phyloP scores from a whole-genome alignment of 2,888 invertebrate species.

The Polylopha cassiicola region DNA sequence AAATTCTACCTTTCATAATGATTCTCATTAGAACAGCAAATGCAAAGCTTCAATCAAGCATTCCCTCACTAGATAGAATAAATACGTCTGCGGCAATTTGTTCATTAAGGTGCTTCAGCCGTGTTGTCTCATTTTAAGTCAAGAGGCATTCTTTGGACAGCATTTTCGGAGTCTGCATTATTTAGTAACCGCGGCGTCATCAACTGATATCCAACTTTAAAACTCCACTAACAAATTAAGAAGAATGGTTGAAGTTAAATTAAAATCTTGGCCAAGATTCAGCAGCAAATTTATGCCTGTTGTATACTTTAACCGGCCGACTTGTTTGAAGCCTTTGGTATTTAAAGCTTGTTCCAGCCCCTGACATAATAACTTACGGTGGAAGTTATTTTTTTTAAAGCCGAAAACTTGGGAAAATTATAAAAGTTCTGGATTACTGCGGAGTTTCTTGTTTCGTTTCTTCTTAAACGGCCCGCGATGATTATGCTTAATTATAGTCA shows the following conservation, averaged over 20 bases:
- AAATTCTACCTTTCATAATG: too few species aligned
- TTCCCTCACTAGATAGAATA: too few species aligned
- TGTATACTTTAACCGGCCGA: conserved; percentile 37
- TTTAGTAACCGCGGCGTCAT: conserved; percentile 11
- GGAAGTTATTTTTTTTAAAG: conserved; percentile 25
- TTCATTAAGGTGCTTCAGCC: too few species aligned
- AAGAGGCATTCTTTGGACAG: too few species aligned
- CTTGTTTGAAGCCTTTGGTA: conserved; percentile 25
- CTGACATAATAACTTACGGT: conserved; percentile 23
- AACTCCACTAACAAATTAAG: conserved; percentile 68
- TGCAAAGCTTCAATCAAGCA: too few species aligned
- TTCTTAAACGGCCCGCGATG: conserved; percentile 25
- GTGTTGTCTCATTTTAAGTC: too few species aligned
- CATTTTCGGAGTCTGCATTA: conserved; percentile 6
- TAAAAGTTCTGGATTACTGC: conserved; percentile 28
- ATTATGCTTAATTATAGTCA: conserved; percentile 26
- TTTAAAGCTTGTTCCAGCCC: conserved; percentile 24
- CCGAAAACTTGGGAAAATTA: conserved; percentile 25
- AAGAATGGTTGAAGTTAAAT: conserved; percentile 71
- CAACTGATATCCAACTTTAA: conserved; percentile 29
- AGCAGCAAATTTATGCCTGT: conserved; percentile 60
- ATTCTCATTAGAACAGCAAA: too few species aligned
- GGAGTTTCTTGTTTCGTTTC: conserved; percentile 24
- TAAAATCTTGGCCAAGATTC: conserved; percentile 58
- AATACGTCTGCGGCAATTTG: too few species aligned